Evolutionary conservation across 2,113 vertebrate genomes (phyloP).

Genomic region (Brachypteracias leptosomus): DNA sequence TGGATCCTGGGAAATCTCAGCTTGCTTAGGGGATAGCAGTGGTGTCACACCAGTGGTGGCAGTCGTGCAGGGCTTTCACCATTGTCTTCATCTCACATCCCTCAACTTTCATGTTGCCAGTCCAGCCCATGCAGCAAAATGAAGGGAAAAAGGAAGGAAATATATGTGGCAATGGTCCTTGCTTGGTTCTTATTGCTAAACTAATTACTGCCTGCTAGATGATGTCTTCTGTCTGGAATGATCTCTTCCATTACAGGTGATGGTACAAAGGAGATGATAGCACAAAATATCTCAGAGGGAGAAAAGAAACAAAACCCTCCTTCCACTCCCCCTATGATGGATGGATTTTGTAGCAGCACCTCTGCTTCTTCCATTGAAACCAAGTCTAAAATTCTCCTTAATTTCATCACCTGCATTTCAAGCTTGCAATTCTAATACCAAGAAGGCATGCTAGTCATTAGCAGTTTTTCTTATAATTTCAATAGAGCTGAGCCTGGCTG

Average conservation of each 20-base stretch:
- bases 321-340: rapidly evolving
- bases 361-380: background rate
- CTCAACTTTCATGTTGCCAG: background rate
- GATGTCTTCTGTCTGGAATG: background rate
- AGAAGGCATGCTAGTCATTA: background rate
- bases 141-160: background rate
- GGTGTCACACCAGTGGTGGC: background rate
- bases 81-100: background rate
- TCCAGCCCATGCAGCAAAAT: background rate
- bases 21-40: background rate
- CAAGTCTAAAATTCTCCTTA: background rate
- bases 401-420: background rate
- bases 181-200: background rate
- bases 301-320: background rate
- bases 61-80: background rate
- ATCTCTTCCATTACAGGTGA: background rate
- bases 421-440: background rate
- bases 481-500: background rate
- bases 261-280: background rate
- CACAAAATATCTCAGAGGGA: background rate
- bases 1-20: background rate
- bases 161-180: background rate
- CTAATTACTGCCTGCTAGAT: background rate
- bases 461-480: background rate
- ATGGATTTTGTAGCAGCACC: background rate